These are phyloP conservation scores for Caracal caracal DNA, from an alignment of 2,113 vertebrate species.

Conservation along the genomic window DNA sequence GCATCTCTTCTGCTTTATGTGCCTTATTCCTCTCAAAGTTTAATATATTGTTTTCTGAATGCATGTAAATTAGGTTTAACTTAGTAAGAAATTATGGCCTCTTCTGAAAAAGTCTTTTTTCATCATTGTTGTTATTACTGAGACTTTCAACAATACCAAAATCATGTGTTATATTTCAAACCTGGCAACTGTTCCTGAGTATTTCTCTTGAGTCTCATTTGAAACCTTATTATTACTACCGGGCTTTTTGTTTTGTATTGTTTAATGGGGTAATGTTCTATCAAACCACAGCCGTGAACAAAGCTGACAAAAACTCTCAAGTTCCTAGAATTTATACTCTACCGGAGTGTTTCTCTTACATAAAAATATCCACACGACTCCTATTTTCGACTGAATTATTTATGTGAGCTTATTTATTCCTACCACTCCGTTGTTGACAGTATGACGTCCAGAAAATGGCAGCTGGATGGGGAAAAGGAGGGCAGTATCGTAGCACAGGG, in stretches of 20 bases:
- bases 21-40: not conserved
- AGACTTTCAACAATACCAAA: constrained; percentile 9
- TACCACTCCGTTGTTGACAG: not conserved
- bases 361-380: not conserved
- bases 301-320: constrained; percentile 20
- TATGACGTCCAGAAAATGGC: not conserved
- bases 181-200: not conserved
- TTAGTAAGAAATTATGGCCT: not conserved
- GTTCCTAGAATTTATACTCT: not conserved
- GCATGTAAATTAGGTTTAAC: not conserved
- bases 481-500: not conserved
- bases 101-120: constrained; percentile 28
- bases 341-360: not conserved
- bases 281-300: not conserved
- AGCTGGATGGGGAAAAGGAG: not conserved
- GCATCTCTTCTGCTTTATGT: not conserved
- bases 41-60: not conserved
- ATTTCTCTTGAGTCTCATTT: not conserved
- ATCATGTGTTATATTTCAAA: constrained; percentile 4
- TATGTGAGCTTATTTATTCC: not conserved
- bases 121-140: not conserved
- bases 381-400: constrained; percentile 5
- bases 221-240: constrained; percentile 7
- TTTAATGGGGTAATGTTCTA: constrained; percentile 31
- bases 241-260: constrained; percentile 10